Evolutionary conservation across 2,888 invertebrate species (phyloP).

Genomic region (Rapana venosa): DNA sequence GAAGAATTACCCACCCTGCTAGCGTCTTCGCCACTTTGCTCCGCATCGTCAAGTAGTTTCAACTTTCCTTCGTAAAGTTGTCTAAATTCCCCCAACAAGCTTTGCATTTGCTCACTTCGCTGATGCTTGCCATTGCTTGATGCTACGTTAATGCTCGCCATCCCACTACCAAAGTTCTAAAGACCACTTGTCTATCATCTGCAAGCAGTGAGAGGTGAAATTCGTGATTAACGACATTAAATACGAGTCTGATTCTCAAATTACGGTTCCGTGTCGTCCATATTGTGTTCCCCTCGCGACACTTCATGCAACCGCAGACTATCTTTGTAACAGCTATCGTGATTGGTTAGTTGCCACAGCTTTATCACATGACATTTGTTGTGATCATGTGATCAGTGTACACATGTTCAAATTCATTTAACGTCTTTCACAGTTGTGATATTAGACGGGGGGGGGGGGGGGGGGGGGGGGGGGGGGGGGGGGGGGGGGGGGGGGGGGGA

Average conservation of each 20-base stretch:
- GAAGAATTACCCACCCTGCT: slow-evolving; percentile 61
- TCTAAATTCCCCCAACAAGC: slow-evolving; percentile 73
- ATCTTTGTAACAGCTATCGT: slow-evolving; percentile 22
- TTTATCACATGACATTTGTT: not conserved
- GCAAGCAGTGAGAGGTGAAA: not conserved
- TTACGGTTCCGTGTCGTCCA: slow-evolving; percentile 17
- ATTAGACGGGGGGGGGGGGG: not conserved
- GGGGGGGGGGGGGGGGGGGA: too few relatives aligned
- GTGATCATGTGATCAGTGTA: slow-evolving; percentile 16
- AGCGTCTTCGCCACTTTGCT: slow-evolving; percentile 70
- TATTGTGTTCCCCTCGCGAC: slow-evolving; percentile 44
- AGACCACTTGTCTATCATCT: slow-evolving; percentile 32
- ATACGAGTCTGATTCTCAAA: not conserved
- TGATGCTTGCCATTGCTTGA: slow-evolving; percentile 21
- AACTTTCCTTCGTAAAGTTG: slow-evolving; percentile 73
- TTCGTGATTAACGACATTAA: not conserved
- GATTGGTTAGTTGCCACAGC: slow-evolving; percentile 16
- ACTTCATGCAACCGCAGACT: slow-evolving; percentile 12
- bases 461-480: not conserved
- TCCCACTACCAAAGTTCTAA: not conserved
- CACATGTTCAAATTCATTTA: not conserved
- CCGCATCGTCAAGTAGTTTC: slow-evolving; percentile 70
- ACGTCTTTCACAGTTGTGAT: not conserved
- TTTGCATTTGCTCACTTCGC: slow-evolving; percentile 73
- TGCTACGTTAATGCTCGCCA: slow-evolving; percentile 1